Conservation (phyloP, 2,113 vertebrate species). For the Accipiter cooperii region DNA sequence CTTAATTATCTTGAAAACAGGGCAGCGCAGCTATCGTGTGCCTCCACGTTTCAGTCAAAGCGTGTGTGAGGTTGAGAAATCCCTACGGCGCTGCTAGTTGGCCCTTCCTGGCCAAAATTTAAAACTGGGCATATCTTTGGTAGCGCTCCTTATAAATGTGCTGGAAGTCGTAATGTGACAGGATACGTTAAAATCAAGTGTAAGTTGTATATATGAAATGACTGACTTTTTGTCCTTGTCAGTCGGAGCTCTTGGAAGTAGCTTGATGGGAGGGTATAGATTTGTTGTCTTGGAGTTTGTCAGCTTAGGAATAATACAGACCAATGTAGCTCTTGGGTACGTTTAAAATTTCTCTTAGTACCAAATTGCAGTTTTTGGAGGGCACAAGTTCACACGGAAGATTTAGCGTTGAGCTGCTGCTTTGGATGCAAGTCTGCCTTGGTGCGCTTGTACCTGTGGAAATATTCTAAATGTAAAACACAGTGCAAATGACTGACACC, state of each 20-base stretch:
- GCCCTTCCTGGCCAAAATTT: neutral
- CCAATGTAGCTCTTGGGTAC: fast-evolving
- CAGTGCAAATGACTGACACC: neutral
- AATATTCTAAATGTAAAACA: neutral
- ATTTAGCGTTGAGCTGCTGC: neutral
- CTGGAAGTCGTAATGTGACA: neutral
- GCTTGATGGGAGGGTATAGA: neutral
- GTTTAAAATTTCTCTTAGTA: neutral
- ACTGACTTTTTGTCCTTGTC: neutral
- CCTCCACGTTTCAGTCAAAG: neutral
- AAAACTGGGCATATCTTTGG: neutral
- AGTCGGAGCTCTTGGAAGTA: neutral
- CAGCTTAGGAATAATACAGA: neutral
- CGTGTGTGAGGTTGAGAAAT: neutral
- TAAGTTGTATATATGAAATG: fast-evolving
- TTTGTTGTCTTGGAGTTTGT: neutral
- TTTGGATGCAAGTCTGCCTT: neutral
- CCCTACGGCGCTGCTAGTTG: neutral
- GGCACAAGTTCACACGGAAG: neutral
- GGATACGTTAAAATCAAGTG: neutral
- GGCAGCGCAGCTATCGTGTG: neutral
- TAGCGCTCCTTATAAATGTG: neutral
- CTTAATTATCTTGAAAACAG: neutral
- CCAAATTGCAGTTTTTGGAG: fast-evolving
- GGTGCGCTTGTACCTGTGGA: neutral